Conservation (phyloP, 2,888 invertebrate species). For the Xylophagus ater region DNA sequence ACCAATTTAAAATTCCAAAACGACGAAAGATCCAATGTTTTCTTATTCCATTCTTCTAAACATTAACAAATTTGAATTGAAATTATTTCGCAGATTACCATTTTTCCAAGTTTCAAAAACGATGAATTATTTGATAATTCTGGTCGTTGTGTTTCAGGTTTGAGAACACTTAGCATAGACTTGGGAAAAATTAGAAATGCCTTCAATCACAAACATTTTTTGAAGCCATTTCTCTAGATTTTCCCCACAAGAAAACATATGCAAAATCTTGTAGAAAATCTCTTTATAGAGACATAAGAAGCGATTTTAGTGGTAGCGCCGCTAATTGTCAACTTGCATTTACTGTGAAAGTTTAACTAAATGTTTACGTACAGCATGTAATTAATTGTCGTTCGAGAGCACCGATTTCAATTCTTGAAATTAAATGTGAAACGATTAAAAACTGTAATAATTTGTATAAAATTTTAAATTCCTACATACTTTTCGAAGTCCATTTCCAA, state of each 20-base stretch:
- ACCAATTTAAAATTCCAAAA: conserved; percentile 68
- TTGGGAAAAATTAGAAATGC: no score
- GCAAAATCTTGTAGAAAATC: conserved; percentile 66
- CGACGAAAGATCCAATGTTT: conserved; percentile 40
- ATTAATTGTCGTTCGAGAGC: conserved; percentile 66
- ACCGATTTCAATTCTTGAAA: conserved; percentile 55
- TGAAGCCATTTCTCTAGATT: conserved; percentile 65
- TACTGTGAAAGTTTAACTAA: conserved; percentile 51
- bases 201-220: conserved; percentile 39
- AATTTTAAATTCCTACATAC: conserved; percentile 23
- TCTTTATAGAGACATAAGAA: conserved; percentile 60
- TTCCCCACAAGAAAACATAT: conserved; percentile 72
- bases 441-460: no score
- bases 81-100: conserved; percentile 78
- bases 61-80: conserved; percentile 68
- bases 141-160: conserved; percentile 49
- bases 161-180: conserved; percentile 48
- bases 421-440: no score
- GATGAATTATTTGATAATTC: conserved; percentile 42
- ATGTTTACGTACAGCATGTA: conserved; percentile 57
- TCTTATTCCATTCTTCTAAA: conserved; percentile 51
- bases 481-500: conserved; percentile 34
- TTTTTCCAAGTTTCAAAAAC: conserved; percentile 58
- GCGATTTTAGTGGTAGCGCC: conserved; percentile 64
- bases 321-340: conserved; percentile 69